Evolutionary conservation across 2,113 vertebrate genomes (phyloP).

Genomic region (Eudyptes chrysolophus): DNA sequence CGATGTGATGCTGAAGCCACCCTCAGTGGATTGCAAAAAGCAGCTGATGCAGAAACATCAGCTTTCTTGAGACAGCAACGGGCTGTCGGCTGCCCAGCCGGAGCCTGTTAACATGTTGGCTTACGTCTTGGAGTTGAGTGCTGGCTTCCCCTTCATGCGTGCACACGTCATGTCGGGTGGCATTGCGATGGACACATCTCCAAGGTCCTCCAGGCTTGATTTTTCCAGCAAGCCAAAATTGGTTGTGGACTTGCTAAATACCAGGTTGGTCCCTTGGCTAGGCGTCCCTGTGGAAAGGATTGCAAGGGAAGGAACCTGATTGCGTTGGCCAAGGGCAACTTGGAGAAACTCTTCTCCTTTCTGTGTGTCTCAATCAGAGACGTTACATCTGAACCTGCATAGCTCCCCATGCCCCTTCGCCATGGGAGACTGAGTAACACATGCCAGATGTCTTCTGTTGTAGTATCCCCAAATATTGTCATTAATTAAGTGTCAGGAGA

Average conservation of each 20-base stretch:
- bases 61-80: accelerated
- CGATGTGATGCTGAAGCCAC: background rate
- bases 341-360: background rate
- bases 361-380: background rate
- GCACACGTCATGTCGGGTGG: accelerated
- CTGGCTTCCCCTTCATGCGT: background rate
- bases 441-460: background rate
- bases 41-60: background rate
- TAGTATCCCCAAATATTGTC: background rate
- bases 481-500: background rate
- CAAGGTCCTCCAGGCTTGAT: background rate
- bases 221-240: background rate
- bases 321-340: background rate
- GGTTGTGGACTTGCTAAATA: background rate
- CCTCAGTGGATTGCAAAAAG: background rate
- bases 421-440: accelerated
- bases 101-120: background rate
- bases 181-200: background rate
- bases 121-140: background rate
- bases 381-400: accelerated
- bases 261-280: background rate
- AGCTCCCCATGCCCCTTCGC: background rate
- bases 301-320: background rate
- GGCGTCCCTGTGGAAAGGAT: background rate
- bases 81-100: accelerated